A percentile compares a stretch with the other conserved stretches of the same genome.
Conservation (phyloP, 2,888 invertebrate genomes). For the Parnassius glacialis region DNA sequence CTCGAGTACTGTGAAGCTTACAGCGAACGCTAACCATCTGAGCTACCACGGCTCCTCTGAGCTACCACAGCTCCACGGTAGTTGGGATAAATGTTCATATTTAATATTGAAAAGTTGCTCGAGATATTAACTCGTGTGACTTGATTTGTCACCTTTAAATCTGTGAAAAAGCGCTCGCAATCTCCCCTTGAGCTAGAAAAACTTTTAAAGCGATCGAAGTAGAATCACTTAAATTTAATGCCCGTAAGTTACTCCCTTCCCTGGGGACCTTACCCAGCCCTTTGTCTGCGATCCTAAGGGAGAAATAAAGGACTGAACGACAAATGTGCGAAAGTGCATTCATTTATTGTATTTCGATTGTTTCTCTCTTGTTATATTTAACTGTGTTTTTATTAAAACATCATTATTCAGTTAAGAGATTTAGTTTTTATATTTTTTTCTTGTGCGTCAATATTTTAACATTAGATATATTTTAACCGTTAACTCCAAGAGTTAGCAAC, state of each 20-base stretch:
- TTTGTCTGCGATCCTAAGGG: slow-evolving; percentile 54
- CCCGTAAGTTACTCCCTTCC: slow-evolving; percentile 61
- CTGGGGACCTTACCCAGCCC: slow-evolving; percentile 48
- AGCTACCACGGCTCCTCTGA: too few relatives aligned
- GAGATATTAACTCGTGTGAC: slow-evolving; percentile 8
- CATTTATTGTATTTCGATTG: slow-evolving; percentile 23
- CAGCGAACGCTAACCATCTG: too few relatives aligned
- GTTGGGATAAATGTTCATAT: too few relatives aligned
- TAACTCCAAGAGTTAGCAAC: too few relatives aligned
- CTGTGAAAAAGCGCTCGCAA: slow-evolving; percentile 12
- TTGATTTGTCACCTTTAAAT: slow-evolving; percentile 26
- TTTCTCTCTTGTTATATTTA: slow-evolving; percentile 24
- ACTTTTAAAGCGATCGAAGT: slow-evolving; percentile 62
- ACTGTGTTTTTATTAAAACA: too few relatives aligned
- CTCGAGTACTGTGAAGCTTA: too few relatives aligned
- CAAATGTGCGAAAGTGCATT: slow-evolving; percentile 50
- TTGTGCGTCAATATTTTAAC: too few relatives aligned
- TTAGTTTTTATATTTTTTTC: too few relatives aligned
- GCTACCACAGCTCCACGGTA: too few relatives aligned
- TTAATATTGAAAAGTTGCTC: too few relatives aligned
- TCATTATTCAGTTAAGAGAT: too few relatives aligned
- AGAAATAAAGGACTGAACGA: slow-evolving; percentile 44
- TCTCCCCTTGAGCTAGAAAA: slow-evolving; percentile 36
- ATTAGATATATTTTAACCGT: too few relatives aligned
- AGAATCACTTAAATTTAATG: slow-evolving; percentile 76